Conservation (phyloP, 2,113 vertebrate species). For the Hyperoodon ampullatus region DNA sequence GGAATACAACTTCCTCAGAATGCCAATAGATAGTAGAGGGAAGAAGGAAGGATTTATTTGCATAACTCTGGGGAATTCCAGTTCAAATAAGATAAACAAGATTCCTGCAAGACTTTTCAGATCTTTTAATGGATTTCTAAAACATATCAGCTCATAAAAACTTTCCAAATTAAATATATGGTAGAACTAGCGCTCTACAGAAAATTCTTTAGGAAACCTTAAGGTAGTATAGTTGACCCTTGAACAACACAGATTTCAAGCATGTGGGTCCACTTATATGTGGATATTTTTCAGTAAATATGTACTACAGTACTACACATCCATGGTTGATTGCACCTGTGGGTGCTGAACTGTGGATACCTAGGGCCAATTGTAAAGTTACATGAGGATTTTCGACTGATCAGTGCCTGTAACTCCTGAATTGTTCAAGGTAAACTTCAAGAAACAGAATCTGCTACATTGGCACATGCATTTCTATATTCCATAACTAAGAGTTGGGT, state of each 20-base stretch:
- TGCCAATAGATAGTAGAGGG: neutral
- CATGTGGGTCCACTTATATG: neutral
- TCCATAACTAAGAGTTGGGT: neutral
- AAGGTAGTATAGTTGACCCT: neutral
- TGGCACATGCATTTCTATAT: neutral
- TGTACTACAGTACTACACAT: neutral
- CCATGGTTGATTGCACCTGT: neutral
- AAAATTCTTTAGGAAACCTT: neutral
- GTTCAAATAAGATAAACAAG: neutral
- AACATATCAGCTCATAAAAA: neutral
- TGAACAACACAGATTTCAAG: neutral
- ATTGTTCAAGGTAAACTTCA: neutral
- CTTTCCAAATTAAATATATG: neutral
- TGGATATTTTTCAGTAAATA: neutral
- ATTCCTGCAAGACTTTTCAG: neutral
- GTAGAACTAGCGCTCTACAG: neutral
- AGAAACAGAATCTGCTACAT: neutral
- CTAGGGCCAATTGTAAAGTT: neutral
- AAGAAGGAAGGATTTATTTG: neutral
- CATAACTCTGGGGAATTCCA: neutral
- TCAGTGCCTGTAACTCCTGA: neutral
- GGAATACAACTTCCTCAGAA: neutral
- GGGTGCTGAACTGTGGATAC: neutral
- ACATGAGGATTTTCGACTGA: neutral
- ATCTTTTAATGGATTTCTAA: neutral